Base-by-base conservation (phyloP, 2,888 invertebrate genomes). In the Kuschelorhynchus macadamiae region DNA sequence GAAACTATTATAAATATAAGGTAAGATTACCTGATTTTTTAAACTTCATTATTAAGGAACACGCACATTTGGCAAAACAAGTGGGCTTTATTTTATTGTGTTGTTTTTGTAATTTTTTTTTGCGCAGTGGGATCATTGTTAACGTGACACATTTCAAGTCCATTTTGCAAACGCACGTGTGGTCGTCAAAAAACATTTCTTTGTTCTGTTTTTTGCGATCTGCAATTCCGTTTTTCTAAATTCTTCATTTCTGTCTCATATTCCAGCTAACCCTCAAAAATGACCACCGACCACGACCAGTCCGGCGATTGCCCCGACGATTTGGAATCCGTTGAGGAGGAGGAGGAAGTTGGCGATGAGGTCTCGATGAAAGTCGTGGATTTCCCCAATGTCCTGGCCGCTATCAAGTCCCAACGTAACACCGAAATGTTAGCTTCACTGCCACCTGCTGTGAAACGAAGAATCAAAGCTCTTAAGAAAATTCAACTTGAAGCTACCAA, bases 401-500 rank as follows among this genome's bases (percentile, higher is more conserved):
- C 88, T 14, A 83, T 90, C 67, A 87, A 88, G 59, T 86, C 85
- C 32, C 55, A 55, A 67, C 83, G 88, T 67, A 86, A 88, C 79
- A 85, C 87, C 16, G 88, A 89, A 77, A 86, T 87, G 76, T 78
- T 90, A 75, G 88, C 89, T 47, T 82, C 88, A 50, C 85, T 93
- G 70, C 93, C 94, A 32, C 88, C 90, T 49, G 85, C 89, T 49
- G 92, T 97, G 33, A 94, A 93, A 82, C 86, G 93, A 77, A 87
- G 95, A 81, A 87, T 96, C 73, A 91, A 94, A 79, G 92, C 94
- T 0, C 85, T 97, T 61, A 95, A 97, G 81, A 91, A 94, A 73
- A 83, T 97, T 1, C 97, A 97, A 83, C 86, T 94, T 77, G 90
- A 93, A 77, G 90, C 92, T 49, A 92, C 93, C 4, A 90, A 94